Evolutionary conservation across 2,113 vertebrate genomes (phyloP).

Genomic region (Antechinus stuartii): DNA sequence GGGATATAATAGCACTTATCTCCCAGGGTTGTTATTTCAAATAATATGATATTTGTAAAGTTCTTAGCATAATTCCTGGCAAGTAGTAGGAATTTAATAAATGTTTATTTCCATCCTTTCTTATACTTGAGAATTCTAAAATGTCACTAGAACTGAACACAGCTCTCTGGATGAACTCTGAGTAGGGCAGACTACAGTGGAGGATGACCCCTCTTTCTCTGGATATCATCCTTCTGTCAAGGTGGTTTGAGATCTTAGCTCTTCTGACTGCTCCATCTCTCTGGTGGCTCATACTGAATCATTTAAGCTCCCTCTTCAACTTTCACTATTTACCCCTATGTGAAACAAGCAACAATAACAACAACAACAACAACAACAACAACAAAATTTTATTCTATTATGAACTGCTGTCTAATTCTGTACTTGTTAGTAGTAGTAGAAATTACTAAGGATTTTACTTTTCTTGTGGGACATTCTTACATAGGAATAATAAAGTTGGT

Average conservation of each 20-base stretch:
- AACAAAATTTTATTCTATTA: background rate
- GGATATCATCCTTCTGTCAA: background rate
- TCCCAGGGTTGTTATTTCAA: background rate
- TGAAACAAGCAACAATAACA: background rate
- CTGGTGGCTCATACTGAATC: background rate
- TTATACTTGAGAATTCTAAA: background rate
- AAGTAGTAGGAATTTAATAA: background rate
- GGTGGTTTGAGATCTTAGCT: background rate
- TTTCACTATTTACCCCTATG: background rate
- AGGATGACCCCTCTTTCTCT: background rate
- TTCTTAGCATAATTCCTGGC: background rate
- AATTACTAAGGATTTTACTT: background rate
- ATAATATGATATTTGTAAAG: background rate
- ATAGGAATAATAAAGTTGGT: conserved; percentile 8
- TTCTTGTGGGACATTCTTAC: background rate
- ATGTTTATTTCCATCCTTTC: background rate
- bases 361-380: background rate
- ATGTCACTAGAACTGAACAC: background rate
- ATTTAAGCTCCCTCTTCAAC: background rate
- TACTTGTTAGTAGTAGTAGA: background rate
- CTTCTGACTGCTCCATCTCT: background rate
- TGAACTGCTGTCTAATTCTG: background rate
- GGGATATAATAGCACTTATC: background rate
- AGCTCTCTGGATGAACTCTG: background rate
- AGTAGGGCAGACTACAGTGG: background rate